phyloP scores from a whole-genome alignment of 1,140 invertebrate genomes.

The Brachionus rubens region DNA sequence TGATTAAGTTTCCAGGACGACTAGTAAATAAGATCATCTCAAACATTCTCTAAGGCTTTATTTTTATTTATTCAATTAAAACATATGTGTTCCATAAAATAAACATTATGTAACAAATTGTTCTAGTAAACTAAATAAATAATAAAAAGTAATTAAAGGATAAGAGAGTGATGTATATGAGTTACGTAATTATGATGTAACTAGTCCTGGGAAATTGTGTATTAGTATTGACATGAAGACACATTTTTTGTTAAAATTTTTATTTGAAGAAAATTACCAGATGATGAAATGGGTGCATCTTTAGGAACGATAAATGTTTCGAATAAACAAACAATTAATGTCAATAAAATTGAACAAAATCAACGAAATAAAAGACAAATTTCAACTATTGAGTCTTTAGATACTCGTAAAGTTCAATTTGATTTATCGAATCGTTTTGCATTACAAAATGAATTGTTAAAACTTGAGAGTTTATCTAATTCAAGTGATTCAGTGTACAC shows the following conservation, averaged over 20 bases:
- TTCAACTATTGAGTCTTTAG: background rate
- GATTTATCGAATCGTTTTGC: background rate
- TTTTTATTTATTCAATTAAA: too few species aligned
- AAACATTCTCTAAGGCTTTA: too few species aligned
- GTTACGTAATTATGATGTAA: background rate
- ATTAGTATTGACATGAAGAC: background rate
- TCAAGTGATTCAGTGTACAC: slow-evolving; percentile 10
- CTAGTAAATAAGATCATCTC: background rate
- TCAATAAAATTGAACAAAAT: background rate
- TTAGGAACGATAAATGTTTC: background rate
- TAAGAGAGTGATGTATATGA: background rate
- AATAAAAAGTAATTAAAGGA: background rate
- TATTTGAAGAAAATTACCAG: slow-evolving; percentile 4
- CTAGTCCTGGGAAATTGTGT: background rate
- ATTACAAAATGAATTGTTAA: background rate
- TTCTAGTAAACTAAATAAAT: slow-evolving; percentile 1
- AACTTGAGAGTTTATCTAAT: background rate
- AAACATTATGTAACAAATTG: too few species aligned
- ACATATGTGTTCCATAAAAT: too few species aligned
- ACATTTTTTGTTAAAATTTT: background rate
- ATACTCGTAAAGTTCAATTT: background rate
- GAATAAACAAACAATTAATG: background rate
- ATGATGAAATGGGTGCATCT: slow-evolving; percentile 24
- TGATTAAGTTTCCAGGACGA: background rate
- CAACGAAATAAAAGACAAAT: background rate